Evolutionary conservation across 1,140 invertebrate species (phyloP), one percentile per base, ranked within the genome.

Genomic region (Mactra quadrangularis): DNA sequence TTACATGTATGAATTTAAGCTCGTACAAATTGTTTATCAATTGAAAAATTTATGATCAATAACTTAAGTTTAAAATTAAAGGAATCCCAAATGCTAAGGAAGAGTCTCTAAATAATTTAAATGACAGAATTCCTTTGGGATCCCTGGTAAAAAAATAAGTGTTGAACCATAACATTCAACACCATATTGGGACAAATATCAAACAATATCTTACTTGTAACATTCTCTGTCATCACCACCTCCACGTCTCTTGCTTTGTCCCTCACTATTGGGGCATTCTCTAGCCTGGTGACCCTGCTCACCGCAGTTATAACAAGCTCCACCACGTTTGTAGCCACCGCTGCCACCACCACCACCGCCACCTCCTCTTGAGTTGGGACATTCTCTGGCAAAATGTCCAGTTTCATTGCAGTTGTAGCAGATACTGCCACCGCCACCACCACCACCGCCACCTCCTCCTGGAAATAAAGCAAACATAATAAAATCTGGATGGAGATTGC

Each of bases 281-380:
- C 68, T 66, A 9, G 41, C 71, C 1, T 76, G 85, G 25, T 38
- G 27, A 31, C 85, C 71, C 45, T 89, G 17, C 27, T 50, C 52
- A 38, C 71, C 53, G 29, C 74, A 57, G 45, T 41, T 38, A 77
- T 59, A 57, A 47, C 47, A 41, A 38, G 57, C 57, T 47, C 41
- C 27, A 35, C 27, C 33, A 62, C 96, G 96, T 93, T 96, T 95
- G 93, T 98, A 98, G 94, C 97, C 99, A 94, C 98, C 98, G 95
- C 97, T 98, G 94, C 97, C 38, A 41, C 38, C 38, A 41, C 38
- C 38, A 41, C 38, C 38, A 98, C 41, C 88, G 82, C 35, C 87
- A 59, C 77, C 83, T 27, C 87, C 84, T 38, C 85, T 87, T 50
- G 71, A 85, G 19, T 85, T 79, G 11, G 88, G 87, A 87, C 91